phyloP scores from a whole-genome alignment of 2,888 invertebrate genomes.

The Caenorhabditis angaria region DNA sequence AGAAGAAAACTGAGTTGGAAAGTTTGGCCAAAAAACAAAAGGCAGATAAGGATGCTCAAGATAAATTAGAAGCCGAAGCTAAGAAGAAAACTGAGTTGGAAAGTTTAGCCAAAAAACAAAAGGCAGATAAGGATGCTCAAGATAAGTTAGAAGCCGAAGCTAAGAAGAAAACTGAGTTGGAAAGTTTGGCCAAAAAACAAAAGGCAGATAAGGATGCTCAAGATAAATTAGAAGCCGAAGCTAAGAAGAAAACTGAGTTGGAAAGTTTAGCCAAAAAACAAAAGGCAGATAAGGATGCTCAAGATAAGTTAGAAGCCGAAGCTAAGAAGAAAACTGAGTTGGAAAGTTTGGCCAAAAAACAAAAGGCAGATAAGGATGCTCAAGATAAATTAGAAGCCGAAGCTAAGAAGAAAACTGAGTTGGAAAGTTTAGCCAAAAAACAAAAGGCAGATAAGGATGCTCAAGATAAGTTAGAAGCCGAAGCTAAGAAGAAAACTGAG shows the following conservation, averaged over 20 bases:
- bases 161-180: constrained; percentile 3
- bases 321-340: constrained; percentile 18
- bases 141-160: constrained; percentile 8
- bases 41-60: constrained; percentile 12
- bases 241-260: constrained; percentile 12
- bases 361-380: constrained; percentile 14
- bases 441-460: constrained; percentile 9
- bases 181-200: constrained; percentile 11
- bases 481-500: constrained; percentile 10
- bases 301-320: constrained; percentile 19
- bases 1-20: constrained; percentile 3
- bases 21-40: constrained; percentile 15
- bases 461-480: constrained; percentile 15
- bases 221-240: constrained; percentile 13
- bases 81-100: constrained; percentile 14
- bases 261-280: constrained; percentile 5
- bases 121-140: constrained; percentile 9
- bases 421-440: neutral
- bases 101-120: constrained; percentile 10
- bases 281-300: constrained; percentile 12
- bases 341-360: too few relatives aligned
- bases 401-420: neutral
- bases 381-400: constrained; percentile 1
- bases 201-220: constrained; percentile 13
- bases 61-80: constrained; percentile 11